Percentiles rank a stretch among this genome's conserved stretches.
Conservation (phyloP, 2,797 vertebrate genomes). For the Syngnathus acus region DNA sequence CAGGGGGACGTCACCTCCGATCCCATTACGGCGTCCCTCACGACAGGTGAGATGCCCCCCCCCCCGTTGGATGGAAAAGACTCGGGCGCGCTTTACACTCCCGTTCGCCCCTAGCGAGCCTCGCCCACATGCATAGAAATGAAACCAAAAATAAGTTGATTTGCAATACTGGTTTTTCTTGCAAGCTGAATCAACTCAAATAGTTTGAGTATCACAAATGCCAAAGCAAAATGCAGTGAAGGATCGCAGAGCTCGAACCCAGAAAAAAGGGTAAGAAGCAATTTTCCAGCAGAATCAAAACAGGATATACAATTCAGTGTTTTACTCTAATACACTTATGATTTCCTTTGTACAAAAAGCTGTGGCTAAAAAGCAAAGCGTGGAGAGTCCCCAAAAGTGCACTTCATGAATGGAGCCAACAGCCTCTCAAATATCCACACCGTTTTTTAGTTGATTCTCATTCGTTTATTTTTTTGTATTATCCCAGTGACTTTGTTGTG, state of each 20-base stretch:
- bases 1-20: constrained; percentile 82
- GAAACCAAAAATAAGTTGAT: neutral
- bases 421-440: no score
- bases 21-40: constrained; percentile 81
- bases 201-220: no score
- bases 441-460: no score
- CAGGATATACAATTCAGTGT: no score
- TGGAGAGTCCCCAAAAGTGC: neutral
- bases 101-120: neutral
- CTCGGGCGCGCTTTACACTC: neutral
- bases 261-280: no score
- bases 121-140: neutral
- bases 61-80: constrained; percentile 3
- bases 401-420: no score
- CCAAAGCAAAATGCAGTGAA: no score
- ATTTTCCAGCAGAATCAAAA: no score
- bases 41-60: constrained; percentile 77
- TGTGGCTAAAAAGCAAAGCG: neutral
- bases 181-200: no score
- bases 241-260: no score
- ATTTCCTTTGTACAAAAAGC: neutral
- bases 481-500: neutral
- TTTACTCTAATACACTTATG: no score
- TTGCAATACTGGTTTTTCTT: no score
- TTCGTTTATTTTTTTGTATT: neutral